A percentile compares a stretch with the other conserved stretches of the same genome.
These are phyloP conservation scores for Epistrophella euchroma DNA, from an alignment of 2,888 invertebrate genomes.

Conservation along the genomic window DNA sequence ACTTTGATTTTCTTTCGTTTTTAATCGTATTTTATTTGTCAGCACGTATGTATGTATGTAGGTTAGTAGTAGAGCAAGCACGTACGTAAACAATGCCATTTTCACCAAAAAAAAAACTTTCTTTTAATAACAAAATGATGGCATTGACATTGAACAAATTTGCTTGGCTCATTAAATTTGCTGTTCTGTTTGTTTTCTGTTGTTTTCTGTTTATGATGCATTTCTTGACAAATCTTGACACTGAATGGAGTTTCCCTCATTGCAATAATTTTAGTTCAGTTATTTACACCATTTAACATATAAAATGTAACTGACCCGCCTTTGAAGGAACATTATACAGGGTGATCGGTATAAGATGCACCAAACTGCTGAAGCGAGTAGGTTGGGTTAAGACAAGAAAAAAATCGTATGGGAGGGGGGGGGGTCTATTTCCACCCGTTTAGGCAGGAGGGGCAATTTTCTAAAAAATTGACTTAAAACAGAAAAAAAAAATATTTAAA, in stretches of 20 bases:
- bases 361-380: too few relatives aligned
- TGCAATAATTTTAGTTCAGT: background rate
- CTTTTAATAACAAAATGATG: conserved; percentile 34
- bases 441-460: too few relatives aligned
- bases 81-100: conserved; percentile 16
- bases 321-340: background rate
- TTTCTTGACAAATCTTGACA: conserved; percentile 41
- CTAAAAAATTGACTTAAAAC: too few relatives aligned
- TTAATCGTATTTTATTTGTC: conserved; percentile 1
- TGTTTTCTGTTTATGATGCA: conserved; percentile 4
- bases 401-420: too few relatives aligned
- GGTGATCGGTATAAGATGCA: too few relatives aligned
- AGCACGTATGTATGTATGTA: conserved; percentile 10
- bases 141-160: conserved; percentile 50
- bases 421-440: too few relatives aligned
- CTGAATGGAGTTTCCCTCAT: conserved; percentile 11
- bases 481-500: too few relatives aligned
- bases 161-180: conserved; percentile 30
- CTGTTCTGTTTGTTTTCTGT: background rate
- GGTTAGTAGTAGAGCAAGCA: conserved; percentile 15
- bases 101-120: conserved; percentile 49
- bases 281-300: background rate
- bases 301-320: conserved; percentile 9
- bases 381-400: too few relatives aligned
- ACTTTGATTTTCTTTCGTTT: conserved; percentile 3